Base-by-base conservation (phyloP, 2,797 vertebrate species). In the Lagodon rhomboides region DNA sequence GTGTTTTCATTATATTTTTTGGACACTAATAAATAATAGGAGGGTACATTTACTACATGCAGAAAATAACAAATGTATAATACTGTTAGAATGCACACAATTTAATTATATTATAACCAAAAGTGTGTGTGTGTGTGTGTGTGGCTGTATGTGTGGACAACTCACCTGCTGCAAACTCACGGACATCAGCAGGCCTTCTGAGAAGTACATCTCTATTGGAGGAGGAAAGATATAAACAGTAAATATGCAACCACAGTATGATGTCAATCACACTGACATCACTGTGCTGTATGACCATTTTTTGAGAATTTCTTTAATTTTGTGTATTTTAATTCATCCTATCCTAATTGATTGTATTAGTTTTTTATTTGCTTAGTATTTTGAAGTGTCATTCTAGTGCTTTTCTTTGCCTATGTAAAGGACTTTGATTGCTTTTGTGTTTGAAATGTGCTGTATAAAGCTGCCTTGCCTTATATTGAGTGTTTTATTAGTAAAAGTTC, bases 101-200 rank as follows among this genome's bases (percentile, higher is more conserved):
- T 63, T 13, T 11, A 56, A 64, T 63, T 10, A 17, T 5, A 50
- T 22, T 6, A 61, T 18, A 27, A 25, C 51, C 51, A 47, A 46
- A 58, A 3, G 5, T 64, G n/a, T 16, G 27, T 59, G 38, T 76
- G 34, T 38, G 34, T 38, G 34, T 7, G 34, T 38, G 34, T 38
- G 34, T 38, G 34, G 30, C 30, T 38, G 34, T 7, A 7, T 34
- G 38, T 27, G 20, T 44, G 5, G 6, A 44, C 11, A 44, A 67
- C 83, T 84, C 66, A 95, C 95, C 93, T 80, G 93, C 94, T 73
- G 95, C 95, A 91, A 95, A 96, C 60, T 92, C 89, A 0, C 22
- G 75, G 58, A 96, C 83, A 60, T 95, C 85, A 22, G 22, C 23
- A 0, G 95, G 95, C 66, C 88, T 94, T 86, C 95, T 89, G 0